phyloP scores from a whole-genome alignment of 30 jellyfish, hydroid and myxozoan genomes.

The Cassiopea xamachana region DNA sequence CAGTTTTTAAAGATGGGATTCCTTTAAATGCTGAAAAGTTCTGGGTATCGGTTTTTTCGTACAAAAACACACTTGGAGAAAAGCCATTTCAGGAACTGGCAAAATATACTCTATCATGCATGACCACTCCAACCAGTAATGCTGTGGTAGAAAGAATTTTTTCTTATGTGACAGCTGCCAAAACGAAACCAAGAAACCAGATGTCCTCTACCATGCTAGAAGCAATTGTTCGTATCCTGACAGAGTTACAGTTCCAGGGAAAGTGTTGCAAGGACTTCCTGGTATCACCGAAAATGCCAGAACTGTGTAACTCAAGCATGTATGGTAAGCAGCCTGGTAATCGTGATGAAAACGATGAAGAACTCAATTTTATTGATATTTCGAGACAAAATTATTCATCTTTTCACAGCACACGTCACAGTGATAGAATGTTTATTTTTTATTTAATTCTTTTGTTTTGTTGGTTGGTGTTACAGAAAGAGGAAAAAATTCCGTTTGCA shows the following conservation, averaged over 20 bases:
- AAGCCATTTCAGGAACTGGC: slow-evolving; percentile 67
- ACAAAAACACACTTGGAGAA: slow-evolving; percentile 29
- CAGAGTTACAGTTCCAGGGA: slow-evolving; percentile 30
- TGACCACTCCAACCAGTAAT: slow-evolving; percentile 75
- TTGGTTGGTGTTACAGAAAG: too few species aligned
- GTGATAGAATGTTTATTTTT: too few species aligned
- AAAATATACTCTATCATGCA: slow-evolving; percentile 69
- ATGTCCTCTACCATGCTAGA: slow-evolving; percentile 43
- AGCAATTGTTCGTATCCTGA: slow-evolving; percentile 55
- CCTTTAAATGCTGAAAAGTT: slow-evolving; percentile 64
- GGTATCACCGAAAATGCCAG: slow-evolving; percentile 52
- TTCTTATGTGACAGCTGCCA: slow-evolving; percentile 63
- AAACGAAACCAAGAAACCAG: slow-evolving; percentile 65
- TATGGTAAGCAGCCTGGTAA: too few species aligned
- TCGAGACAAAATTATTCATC: too few species aligned
- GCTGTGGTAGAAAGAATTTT: slow-evolving; percentile 79
- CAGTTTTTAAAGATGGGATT: slow-evolving; percentile 55
- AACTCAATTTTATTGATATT: too few species aligned
- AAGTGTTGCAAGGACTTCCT: slow-evolving; percentile 68
- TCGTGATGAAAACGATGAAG: too few species aligned
- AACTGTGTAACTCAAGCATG: background rate
- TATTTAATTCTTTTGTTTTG: too few species aligned
- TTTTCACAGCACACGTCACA: too few species aligned
- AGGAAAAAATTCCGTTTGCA: too few species aligned
- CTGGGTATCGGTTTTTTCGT: slow-evolving; percentile 47